Conservation (phyloP, 1,140 invertebrate species). For the Armadillidium nasatum region DNA sequence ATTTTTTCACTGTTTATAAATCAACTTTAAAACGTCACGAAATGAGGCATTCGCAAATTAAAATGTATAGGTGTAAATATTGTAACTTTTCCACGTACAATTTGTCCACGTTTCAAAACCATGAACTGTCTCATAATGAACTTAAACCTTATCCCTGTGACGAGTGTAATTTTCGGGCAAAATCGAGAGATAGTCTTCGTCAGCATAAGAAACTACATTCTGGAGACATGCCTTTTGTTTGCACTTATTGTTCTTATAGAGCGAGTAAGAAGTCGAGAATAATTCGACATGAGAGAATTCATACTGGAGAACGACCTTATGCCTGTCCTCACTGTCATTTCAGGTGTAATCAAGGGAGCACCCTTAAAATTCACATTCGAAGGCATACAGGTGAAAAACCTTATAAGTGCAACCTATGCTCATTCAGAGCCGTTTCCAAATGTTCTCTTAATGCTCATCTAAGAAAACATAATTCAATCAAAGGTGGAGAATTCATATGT, state of each 20-base stretch:
- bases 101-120: not conserved
- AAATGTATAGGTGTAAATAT: conserved; percentile 4
- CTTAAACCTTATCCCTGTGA: not conserved
- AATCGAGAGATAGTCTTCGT: not conserved
- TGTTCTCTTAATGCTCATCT: not conserved
- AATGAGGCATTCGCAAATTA: not conserved
- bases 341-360: conserved; percentile 57
- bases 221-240: not conserved
- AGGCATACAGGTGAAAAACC: conserved; percentile 30
- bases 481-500: not conserved
- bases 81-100: not conserved
- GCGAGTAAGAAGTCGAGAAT: not conserved
- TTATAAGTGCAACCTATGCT: conserved; percentile 20
- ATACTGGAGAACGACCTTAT: conserved; percentile 67
- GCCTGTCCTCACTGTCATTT: conserved; percentile 65
- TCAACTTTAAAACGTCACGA: not conserved
- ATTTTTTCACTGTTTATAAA: conserved; percentile 4
- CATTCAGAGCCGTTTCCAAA: not conserved
- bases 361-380: conserved; percentile 22
- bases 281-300: conserved; percentile 49
- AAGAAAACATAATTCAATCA: not conserved
- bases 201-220: not conserved
- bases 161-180: not conserved
- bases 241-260: not conserved
- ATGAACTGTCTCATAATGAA: not conserved